A percentile compares a stretch with the other conserved stretches of the same genome.
Evolutionary conservation across 2,888 invertebrate genomes (phyloP).

Genomic region (Pachydiplax longipennis): DNA sequence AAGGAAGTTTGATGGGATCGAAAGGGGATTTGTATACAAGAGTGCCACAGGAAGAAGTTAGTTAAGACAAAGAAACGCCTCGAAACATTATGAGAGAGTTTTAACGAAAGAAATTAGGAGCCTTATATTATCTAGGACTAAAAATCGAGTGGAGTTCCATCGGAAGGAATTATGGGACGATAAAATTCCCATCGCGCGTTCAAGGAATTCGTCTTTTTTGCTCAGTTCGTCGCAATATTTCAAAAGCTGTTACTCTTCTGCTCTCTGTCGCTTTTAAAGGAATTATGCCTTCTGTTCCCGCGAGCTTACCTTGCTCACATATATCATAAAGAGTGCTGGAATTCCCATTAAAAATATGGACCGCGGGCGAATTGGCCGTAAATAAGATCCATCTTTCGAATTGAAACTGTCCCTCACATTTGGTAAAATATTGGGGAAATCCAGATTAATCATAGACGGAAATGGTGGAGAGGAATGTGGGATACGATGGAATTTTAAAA

Average conservation of each 20-base stretch:
- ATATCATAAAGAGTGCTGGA: background rate
- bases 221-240: background rate
- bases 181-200: background rate
- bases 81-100: background rate
- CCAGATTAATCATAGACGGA: background rate
- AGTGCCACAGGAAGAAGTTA: background rate
- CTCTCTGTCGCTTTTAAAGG: background rate
- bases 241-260: background rate
- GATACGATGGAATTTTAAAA: too few species aligned
- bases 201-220: background rate
- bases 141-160: background rate
- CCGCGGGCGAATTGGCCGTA: background rate
- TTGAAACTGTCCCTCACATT: background rate
- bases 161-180: background rate
- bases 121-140: background rate
- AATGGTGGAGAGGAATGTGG: background rate
- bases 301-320: background rate
- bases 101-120: background rate
- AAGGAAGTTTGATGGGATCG: background rate
- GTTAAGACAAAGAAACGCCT: background rate
- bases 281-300: background rate
- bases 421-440: background rate
- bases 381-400: background rate
- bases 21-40: background rate
- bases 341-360: background rate